These are phyloP conservation scores for Venustaconcha ellipsiformis DNA, from an alignment of 1,140 invertebrate species.

Conservation along the genomic window DNA sequence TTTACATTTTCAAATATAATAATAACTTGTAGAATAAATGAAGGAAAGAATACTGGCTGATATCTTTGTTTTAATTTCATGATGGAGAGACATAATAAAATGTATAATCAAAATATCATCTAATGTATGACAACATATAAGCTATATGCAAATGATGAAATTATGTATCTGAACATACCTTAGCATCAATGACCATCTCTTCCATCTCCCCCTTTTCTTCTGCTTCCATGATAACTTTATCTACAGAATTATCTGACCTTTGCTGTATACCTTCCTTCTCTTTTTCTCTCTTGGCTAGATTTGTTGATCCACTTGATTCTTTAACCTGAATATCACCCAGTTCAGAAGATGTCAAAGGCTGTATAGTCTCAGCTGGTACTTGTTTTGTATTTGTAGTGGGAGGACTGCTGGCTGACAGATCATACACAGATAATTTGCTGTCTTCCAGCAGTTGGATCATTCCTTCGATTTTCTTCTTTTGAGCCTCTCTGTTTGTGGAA, in stretches of 20 bases:
- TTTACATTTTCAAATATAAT: no score
- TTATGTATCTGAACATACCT: not conserved
- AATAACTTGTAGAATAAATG: no score
- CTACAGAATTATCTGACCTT: not conserved
- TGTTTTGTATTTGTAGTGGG: conserved; percentile 30
- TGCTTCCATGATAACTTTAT: not conserved
- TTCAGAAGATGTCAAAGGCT: not conserved
- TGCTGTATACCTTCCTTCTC: not conserved
- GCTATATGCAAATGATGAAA: not conserved
- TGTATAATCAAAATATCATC: not conserved
- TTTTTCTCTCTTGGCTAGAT: not conserved
- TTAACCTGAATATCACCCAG: not conserved
- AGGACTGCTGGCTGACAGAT: conserved; percentile 27
- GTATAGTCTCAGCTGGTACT: not conserved
- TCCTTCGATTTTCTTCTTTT: conserved; percentile 32
- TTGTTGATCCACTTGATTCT: not conserved
- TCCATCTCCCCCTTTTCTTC: conserved; percentile 31
- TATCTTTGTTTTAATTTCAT: not conserved
- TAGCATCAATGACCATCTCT: conserved; percentile 24
- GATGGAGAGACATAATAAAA: not conserved
- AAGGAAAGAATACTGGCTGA: not conserved
- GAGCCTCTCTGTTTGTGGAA: conserved; percentile 13
- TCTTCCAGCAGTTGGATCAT: conserved; percentile 32
- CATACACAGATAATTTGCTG: conserved; percentile 35
- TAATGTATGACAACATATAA: not conserved